phyloP scores from a whole-genome alignment of 2,113 vertebrate species.

The Cervus canadensis region DNA sequence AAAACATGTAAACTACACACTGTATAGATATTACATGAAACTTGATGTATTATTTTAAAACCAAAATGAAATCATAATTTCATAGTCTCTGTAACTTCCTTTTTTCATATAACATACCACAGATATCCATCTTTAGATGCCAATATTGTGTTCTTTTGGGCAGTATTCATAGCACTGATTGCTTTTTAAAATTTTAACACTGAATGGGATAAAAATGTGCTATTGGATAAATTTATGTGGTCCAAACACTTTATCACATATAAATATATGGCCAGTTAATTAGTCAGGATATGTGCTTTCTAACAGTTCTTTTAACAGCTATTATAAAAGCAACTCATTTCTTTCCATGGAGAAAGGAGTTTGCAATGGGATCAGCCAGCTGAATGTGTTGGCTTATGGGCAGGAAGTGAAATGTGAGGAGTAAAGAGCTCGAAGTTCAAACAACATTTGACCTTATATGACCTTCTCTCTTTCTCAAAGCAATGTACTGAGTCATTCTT shows the following conservation, averaged over 20 bases:
- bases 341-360: background rate
- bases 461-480: background rate
- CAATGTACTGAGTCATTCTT: background rate
- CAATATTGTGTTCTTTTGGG: background rate
- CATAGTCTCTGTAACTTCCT: background rate
- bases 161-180: background rate
- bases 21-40: background rate
- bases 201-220: background rate
- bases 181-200: background rate
- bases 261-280: background rate
- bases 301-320: slow-evolving; percentile 4
- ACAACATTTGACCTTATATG: background rate
- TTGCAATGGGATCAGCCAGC: background rate
- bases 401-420: background rate
- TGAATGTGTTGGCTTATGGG: background rate
- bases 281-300: background rate
- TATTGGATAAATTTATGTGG: background rate
- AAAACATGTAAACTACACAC: background rate
- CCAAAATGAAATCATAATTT: background rate
- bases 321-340: background rate
- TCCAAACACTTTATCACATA: background rate
- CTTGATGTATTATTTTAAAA: background rate
- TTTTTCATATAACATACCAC: background rate
- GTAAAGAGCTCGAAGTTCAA: background rate
- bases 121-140: background rate